Evolutionary conservation across 2,888 invertebrate genomes (phyloP).

Genomic region (Yponomeuta plumbellus): DNA sequence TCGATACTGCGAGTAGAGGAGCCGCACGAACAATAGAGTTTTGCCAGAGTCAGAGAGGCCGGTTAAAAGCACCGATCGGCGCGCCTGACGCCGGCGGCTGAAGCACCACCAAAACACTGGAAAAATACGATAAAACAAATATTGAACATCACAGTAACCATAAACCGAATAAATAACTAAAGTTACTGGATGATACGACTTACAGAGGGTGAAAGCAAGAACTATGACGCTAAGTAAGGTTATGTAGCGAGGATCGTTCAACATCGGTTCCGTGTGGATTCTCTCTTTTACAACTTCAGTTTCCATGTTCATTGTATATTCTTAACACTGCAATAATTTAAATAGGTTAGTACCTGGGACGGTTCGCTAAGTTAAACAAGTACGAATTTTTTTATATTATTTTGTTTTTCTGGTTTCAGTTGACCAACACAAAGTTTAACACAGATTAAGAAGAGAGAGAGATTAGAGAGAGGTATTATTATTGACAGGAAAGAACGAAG

Average conservation of each 20-base stretch:
- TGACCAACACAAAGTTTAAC: too few relatives aligned
- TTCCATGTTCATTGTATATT: constrained; percentile 40
- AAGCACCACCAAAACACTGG: constrained; percentile 79
- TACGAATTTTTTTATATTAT: too few relatives aligned
- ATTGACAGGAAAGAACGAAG: too few relatives aligned
- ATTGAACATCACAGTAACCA: too few relatives aligned
- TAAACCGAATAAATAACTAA: neutral
- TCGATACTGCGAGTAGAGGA: constrained; percentile 82
- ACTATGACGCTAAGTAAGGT: constrained; percentile 64
- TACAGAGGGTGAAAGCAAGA: constrained; percentile 59
- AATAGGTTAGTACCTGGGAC: too few relatives aligned
- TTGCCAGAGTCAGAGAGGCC: constrained; percentile 95
- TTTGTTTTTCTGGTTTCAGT: too few relatives aligned
- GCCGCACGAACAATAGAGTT: constrained; percentile 88
- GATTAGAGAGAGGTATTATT: too few relatives aligned
- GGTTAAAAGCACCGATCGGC: constrained; percentile 83
- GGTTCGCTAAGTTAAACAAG: too few relatives aligned
- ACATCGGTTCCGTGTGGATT: constrained; percentile 61
- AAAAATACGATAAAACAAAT: constrained; percentile 31
- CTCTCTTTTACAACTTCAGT: constrained; percentile 65
- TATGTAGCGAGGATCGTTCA: constrained; percentile 68
- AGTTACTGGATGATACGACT: constrained; percentile 29
- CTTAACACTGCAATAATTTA: too few relatives aligned
- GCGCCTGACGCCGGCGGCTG: constrained; percentile 73
- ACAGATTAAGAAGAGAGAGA: too few relatives aligned